These are phyloP conservation scores for Orthosia gothica DNA, from an alignment of 2,888 invertebrate genomes.

Conservation along the genomic window DNA sequence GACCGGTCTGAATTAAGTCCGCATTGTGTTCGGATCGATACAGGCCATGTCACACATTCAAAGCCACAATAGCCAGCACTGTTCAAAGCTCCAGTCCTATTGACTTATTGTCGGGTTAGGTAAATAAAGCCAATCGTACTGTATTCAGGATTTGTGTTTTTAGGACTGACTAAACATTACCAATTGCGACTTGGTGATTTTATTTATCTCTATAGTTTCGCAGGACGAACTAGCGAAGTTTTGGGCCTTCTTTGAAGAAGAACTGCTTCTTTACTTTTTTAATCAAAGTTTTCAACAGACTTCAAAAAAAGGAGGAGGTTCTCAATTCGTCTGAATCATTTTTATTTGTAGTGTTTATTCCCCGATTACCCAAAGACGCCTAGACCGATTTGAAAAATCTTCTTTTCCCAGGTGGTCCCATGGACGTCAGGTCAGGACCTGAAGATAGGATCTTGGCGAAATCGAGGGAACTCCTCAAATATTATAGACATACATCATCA, in stretches of 20 bases:
- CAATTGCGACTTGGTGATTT: neutral
- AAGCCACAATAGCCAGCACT: neutral
- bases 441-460: no score
- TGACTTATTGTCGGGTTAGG: neutral
- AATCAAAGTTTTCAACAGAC: no score
- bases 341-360: no score
- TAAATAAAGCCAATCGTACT: neutral
- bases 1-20: slow-evolving; percentile 13
- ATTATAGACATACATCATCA: no score
- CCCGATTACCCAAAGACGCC: no score
- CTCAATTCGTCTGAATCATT: no score
- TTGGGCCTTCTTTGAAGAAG: neutral
- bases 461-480: no score
- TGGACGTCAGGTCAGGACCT: no score
- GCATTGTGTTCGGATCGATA: slow-evolving; percentile 32
- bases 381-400: no score
- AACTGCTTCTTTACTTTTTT: no score
- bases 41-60: slow-evolving; percentile 1
- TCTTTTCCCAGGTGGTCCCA: no score
- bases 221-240: neutral
- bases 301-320: no score
- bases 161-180: neutral
- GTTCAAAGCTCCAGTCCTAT: slow-evolving; percentile 1
- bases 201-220: neutral
- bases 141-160: neutral